phyloP scores from a whole-genome alignment of 2,113 vertebrate genomes.

The Sorex fumeus region DNA sequence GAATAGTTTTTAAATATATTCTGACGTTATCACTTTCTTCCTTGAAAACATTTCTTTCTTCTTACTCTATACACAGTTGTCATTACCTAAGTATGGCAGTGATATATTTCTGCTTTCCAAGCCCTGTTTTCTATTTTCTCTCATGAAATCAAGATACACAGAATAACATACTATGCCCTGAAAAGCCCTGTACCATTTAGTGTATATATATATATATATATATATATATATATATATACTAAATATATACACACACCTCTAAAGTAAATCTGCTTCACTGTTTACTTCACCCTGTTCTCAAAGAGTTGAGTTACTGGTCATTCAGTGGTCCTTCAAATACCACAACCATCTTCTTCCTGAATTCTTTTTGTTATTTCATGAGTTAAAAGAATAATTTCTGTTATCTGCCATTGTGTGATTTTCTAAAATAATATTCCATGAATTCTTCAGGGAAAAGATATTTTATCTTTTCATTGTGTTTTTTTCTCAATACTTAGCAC shows the following conservation, averaged over 20 bases:
- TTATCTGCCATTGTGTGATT: slow-evolving; percentile 5
- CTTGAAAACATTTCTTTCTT: slow-evolving; percentile 29
- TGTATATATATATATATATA: too few relatives aligned
- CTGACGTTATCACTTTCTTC: slow-evolving; percentile 5
- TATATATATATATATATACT: too few relatives aligned
- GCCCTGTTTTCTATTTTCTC: background rate
- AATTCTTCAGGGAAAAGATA: slow-evolving; percentile 15
- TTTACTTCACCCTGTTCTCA: slow-evolving; percentile 37
- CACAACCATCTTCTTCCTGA: background rate
- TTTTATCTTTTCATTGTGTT: background rate
- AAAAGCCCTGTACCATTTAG: slow-evolving; percentile 29
- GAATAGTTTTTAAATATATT: slow-evolving; percentile 22
- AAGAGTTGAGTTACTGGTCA: slow-evolving; percentile 5
- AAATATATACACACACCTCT: too few relatives aligned
- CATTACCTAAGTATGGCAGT: background rate
- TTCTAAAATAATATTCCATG: background rate
- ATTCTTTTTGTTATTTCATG: background rate
- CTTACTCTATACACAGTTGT: background rate
- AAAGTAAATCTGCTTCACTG: background rate
- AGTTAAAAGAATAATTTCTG: slow-evolving; percentile 41
- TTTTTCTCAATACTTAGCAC: background rate
- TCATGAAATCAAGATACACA: background rate
- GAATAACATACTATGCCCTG: background rate
- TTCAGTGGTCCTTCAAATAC: slow-evolving; percentile 14
- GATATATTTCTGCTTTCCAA: background rate